Base-by-base conservation (phyloP, 2,113 vertebrate species). In the Hemichromis elongatus region DNA sequence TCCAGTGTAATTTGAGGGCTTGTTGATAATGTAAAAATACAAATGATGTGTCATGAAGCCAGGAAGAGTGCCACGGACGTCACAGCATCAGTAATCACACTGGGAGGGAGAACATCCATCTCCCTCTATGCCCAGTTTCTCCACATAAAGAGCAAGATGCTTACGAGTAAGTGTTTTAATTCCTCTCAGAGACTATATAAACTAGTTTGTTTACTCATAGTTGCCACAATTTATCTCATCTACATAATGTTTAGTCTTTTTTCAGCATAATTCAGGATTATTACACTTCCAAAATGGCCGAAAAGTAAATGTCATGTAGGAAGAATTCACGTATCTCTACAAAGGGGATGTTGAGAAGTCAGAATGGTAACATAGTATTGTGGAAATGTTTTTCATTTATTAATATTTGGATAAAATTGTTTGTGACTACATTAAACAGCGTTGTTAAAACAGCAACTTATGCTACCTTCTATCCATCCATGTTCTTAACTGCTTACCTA, bases 41-140 rank as follows among this genome's bases (percentile, higher is more conserved):
- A 53, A 53, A 53, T 53, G 19, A 53, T n/a, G 0, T 53, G 50
- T 18, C n/a, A 19, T 53, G 9, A 53, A 53, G 50, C n/a, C 50
- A 53, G 18, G 50, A 9, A 10, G 50, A 52, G 8, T n/a, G 50
- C 50, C 18, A 52, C 18, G 0, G 50, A 52, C 19, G 0, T 52
- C 50, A 52, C 30, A 30, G 30, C 30, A 30, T 30, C 30, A 30
- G 30, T 5, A 30, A 30, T 5, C 30, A 30, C 30, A 4, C 30
- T 30, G 4, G 30, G 4, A 30, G 18, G 18, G 50, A 52, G 50
- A n/a, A 53, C 50, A 53, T n/a, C 50, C 19, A 53, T 53, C 50
- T 53, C 50, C 19, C 9, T n/a, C 50, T 35, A 8, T 35, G 33
- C 33, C 7, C 33, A 35, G 33, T 35, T 35, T 35, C 33, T 8